Evolutionary conservation across 2,797 vertebrate species (phyloP).

Genomic region (Orestias chungarensis): DNA sequence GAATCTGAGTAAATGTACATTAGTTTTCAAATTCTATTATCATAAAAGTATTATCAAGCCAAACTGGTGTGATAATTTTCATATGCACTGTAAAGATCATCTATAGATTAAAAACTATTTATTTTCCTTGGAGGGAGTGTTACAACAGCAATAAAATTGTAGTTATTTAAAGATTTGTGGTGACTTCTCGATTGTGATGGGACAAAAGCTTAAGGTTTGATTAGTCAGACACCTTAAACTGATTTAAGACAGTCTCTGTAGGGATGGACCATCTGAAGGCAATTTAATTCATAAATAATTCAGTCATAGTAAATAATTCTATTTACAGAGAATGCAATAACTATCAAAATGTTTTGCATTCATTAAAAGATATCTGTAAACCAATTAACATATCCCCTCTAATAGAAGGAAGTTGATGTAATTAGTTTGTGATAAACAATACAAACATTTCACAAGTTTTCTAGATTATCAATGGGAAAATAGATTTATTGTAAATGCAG

Average conservation of each 20-base stretch:
- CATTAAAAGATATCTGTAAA: neutral
- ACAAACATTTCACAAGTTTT: neutral
- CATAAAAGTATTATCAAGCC: neutral
- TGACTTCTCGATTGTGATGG: too few species aligned
- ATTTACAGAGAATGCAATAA: neutral
- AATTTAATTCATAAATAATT: too few species aligned
- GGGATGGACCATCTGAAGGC: neutral
- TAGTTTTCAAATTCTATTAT: neutral
- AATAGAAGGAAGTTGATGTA: neutral
- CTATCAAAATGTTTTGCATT: neutral
- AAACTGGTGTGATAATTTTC: neutral
- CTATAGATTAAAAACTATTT: too few species aligned
- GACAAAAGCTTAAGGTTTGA: conserved; percentile 1
- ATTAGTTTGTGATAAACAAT: neutral
- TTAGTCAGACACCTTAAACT: neutral
- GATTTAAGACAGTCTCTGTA: neutral
- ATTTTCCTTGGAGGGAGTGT: neutral
- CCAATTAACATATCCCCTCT: neutral
- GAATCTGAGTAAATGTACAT: neutral
- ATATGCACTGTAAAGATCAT: too few species aligned
- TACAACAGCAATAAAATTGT: neutral
- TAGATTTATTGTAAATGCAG: neutral
- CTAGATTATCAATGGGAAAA: neutral
- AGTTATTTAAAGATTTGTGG: neutral
- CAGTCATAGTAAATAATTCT: neutral